Base-by-base conservation (phyloP, 2,888 invertebrate species). In the Netelia inedita region DNA sequence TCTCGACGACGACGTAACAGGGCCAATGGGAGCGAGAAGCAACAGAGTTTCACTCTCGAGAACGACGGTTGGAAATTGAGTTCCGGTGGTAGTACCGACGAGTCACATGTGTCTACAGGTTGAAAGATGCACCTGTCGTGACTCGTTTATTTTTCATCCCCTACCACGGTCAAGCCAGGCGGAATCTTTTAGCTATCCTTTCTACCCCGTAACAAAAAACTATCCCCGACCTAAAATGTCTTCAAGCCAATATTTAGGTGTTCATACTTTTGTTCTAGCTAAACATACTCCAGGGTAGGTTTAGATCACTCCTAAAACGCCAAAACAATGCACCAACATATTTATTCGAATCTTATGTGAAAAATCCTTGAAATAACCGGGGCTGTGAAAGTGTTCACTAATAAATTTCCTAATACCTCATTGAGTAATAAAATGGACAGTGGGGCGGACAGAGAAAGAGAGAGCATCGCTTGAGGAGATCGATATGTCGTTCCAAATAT, bases 401-500 rank as follows among this genome's bases (percentile, higher is more conserved):
- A 35, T 35, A 35, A 35, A 35, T 35, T 35, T 35, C 35, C 35
- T 35, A 35, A 35, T 35, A 35, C 35, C 35, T 35, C 35, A 35
- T 35, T 35, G 35, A 35, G 35, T 35, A 35, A 28, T 28, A 35
- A 35, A 35, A 35, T 6, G 35, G 19, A 19, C 0, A 55, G 55
- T 16, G 28, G 14, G 46, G 14, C 35, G 35, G 35, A 43, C 53
- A 50, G 41, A 59, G 16, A 6, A 74, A 50, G 79, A 74, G 79
- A 79, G 71, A 65, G 71, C n/a, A 65, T 19, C 16, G 72, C 28
- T 74, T 59, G 46, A 53, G 69, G 76, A 85, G 82, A 85, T 85
- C 85, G 85, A 85, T 85, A 85, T 71, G 79, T 79, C 53, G 74
- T 75, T 79, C 79, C 79, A 79, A 85, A 85, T 85, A 85, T 85